Conservation (phyloP, 2,113 vertebrate genomes). For the Oenanthe melanoleuca region DNA sequence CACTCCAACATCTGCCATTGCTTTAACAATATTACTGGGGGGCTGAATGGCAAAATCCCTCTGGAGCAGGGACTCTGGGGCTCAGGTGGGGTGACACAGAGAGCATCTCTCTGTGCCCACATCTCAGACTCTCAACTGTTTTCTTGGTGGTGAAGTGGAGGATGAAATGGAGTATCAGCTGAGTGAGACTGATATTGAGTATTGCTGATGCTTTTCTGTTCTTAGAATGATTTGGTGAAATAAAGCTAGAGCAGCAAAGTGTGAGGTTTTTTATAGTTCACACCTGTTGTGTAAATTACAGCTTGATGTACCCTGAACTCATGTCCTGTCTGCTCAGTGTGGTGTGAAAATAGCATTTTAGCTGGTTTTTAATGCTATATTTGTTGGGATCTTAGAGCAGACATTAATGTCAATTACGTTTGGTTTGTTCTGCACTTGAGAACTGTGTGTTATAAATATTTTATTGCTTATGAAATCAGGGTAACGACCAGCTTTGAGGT, state of each 20-base stretch:
- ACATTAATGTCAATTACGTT: neutral
- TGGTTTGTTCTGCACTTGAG: neutral
- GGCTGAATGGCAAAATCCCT: neutral
- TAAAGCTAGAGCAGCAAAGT: neutral
- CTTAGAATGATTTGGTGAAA: neutral
- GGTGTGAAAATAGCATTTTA: neutral
- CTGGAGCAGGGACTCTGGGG: too few relatives aligned
- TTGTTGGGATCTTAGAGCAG: neutral
- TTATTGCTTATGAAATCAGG: neutral
- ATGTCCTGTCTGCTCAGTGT: neutral
- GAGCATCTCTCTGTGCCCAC: too few relatives aligned
- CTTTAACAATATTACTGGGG: accelerated
- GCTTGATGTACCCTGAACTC: neutral
- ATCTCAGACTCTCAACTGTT: neutral
- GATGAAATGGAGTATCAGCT: neutral
- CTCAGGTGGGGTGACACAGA: accelerated
- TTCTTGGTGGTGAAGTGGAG: neutral
- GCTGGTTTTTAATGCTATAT: neutral
- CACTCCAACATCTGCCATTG: too few relatives aligned
- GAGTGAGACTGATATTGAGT: neutral
- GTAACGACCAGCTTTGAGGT: neutral
- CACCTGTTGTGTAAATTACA: neutral
- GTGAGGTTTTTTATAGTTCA: neutral
- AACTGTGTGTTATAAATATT: slow-evolving; percentile 5
- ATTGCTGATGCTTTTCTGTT: neutral